These are phyloP conservation scores for Drosophila kikkawai DNA, from an alignment of 1,140 invertebrate genomes.

Conservation along the genomic window DNA sequence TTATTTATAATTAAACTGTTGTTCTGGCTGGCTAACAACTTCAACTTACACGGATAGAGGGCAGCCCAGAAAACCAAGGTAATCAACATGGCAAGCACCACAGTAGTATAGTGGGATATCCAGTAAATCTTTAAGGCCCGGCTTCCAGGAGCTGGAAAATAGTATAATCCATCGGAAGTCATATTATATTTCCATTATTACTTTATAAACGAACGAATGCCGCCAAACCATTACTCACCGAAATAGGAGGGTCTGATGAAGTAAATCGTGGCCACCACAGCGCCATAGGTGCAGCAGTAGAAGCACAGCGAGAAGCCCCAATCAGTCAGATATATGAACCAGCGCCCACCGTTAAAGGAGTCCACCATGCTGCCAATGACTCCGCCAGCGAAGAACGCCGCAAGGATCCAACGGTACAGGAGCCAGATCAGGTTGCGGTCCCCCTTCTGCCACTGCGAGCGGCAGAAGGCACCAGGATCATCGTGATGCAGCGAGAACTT, in stretches of 20 bases:
- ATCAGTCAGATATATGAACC: conserved; percentile 90
- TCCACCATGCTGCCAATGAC: conserved; percentile 86
- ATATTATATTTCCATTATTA: no score
- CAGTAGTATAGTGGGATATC: conserved; percentile 86
- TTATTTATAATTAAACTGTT: background rate
- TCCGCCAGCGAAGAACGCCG: conserved; percentile 77
- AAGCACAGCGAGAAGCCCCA: conserved; percentile 89
- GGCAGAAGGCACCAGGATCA: conserved; percentile 63
- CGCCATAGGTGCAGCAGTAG: conserved; percentile 68
- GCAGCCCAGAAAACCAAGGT: conserved; percentile 87
- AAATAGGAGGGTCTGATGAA: conserved; percentile 61
- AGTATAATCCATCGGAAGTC: background rate
- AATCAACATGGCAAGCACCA: conserved; percentile 86
- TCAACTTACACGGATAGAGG: conserved; percentile 84
- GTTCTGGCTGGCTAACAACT: no score
- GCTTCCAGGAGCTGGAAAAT: conserved; percentile 54
- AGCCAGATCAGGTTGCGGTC: conserved; percentile 63
- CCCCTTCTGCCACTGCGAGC: conserved; percentile 69
- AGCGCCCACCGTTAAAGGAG: conserved; percentile 57
- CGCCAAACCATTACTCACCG: conserved; percentile 46
- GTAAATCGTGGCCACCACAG: conserved; percentile 70
- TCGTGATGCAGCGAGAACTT: conserved; percentile 65
- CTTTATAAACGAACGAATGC: background rate
- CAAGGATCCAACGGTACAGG: conserved; percentile 69
- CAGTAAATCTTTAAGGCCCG: conserved; percentile 87